These are phyloP conservation scores for Agrochola lota DNA, from an alignment of 2,888 invertebrate species.

Conservation along the genomic window DNA sequence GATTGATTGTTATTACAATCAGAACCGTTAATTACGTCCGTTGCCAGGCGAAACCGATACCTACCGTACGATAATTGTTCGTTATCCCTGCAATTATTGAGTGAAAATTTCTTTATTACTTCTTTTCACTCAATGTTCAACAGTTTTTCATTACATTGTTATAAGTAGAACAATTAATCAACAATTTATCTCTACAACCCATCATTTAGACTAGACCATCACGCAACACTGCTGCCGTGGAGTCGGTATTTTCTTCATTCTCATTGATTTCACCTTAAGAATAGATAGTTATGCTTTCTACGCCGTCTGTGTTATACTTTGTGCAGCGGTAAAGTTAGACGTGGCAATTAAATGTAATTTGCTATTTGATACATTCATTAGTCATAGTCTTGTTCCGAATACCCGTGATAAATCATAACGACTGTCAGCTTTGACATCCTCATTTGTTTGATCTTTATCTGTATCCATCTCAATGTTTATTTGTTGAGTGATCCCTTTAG, in stretches of 20 bases:
- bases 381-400: conserved; percentile 42
- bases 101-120: conserved; percentile 35
- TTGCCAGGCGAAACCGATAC: conserved; percentile 11
- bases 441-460: conserved; percentile 26
- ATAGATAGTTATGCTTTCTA: conserved; percentile 82
- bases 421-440: conserved; percentile 17
- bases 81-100: conserved; percentile 34
- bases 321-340: conserved; percentile 51
- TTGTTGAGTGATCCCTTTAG: conserved; percentile 39
- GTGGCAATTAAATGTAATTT: conserved; percentile 62
- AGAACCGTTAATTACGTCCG: conserved; percentile 31
- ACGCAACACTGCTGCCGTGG: conserved; percentile 74
- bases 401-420: conserved; percentile 28
- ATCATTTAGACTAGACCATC: conserved; percentile 71
- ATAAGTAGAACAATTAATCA: conserved; percentile 64
- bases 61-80: conserved; percentile 24
- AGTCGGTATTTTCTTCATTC: conserved; percentile 73
- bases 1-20: conserved; percentile 38
- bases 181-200: conserved; percentile 54
- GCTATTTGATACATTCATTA: conserved; percentile 53
- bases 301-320: conserved; percentile 66
- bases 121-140: conserved; percentile 38
- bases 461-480: background rate
- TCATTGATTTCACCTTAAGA: conserved; percentile 80
- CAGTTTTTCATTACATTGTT: conserved; percentile 37